A percentile compares a stretch with the other conserved stretches of the same genome.
These are phyloP conservation scores for Pediacus dermestoides DNA, from an alignment of 2,888 invertebrate species.

Conservation along the genomic window DNA sequence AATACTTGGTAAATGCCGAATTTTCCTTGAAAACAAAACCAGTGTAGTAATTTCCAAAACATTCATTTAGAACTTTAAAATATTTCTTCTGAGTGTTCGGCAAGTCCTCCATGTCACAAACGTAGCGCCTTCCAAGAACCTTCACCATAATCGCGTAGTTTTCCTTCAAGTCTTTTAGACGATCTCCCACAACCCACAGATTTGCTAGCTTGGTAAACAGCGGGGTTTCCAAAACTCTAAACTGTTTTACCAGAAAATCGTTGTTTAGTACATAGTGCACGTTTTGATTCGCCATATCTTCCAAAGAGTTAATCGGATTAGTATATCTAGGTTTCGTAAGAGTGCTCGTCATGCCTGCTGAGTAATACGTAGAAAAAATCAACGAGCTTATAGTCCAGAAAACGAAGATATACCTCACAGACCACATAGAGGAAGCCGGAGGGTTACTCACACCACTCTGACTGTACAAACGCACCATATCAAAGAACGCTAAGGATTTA, in stretches of 20 bases:
- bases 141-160: conserved; percentile 3
- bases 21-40: not conserved
- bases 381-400: conserved; percentile 21
- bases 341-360: conserved; percentile 27
- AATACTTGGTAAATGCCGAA: not conserved
- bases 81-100: not conserved
- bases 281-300: conserved; percentile 23
- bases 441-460: not conserved
- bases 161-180: no score
- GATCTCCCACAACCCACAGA: conserved; percentile 11
- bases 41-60: conserved; percentile 3
- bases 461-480: not conserved
- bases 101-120: not conserved
- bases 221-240: conserved; percentile 11
- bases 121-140: not conserved
- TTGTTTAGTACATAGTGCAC: not conserved
- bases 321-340: conserved; percentile 24
- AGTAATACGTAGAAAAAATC: conserved; percentile 24
- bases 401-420: conserved; percentile 6
- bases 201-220: conserved; percentile 15
- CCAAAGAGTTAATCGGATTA: conserved; percentile 22
- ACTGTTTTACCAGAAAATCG: conserved; percentile 8
- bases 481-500: not conserved
- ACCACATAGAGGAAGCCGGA: not conserved
- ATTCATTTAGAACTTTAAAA: not conserved